Base-by-base conservation (phyloP, 2,888 invertebrate species). In the Blera fallax region DNA sequence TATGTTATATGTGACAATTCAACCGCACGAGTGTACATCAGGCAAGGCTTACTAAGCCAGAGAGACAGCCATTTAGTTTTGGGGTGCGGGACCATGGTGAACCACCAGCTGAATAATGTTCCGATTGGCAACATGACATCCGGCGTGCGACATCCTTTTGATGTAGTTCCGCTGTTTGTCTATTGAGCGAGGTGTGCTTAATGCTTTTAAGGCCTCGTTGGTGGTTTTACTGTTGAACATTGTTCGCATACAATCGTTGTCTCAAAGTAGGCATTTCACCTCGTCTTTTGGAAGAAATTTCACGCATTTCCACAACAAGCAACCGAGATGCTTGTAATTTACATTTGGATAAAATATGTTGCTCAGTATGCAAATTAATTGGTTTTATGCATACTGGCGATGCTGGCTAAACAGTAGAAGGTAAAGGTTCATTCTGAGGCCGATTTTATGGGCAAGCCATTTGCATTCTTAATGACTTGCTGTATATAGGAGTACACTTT, bases 101-200 rank as follows among this genome's bases (percentile, higher is more conserved):
- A 27, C 11, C 10, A 48, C 29, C 18, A 67, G 32, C 43, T 43
- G 45, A 78, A 62, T 54, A 34, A 58, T 78, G 72, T 72, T 78
- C 34, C 58, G 65, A 78, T 72, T 73, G 34, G 24, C 32, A 56
- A 73, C 83, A 83, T 83, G 83, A 78, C 56, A 62, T 79, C 62
- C 73, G 73, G 56, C 79, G 62, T 62, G 62, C 73, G 62, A 73
- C 67, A 69, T 79, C 24, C 73, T 69, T 79, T 79, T 79, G 67
- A 79, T 69, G 69, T 73, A 32, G n/a, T 62, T 40, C 48, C 54
- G 67, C 79, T 1, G 24, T 29, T n/a, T 37, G 18, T 32, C 56
- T 45, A 14, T 14, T 14, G 29, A 29, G 24, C 11, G 52, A 27
- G 2, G 14, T 7, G 10, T 29, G 2, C 3, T 14, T 14, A 14